Percentiles rank a stretch among this genome's conserved stretches.
Conservation (phyloP, 2,888 invertebrate species). For the Megastigmus dorsalis region DNA sequence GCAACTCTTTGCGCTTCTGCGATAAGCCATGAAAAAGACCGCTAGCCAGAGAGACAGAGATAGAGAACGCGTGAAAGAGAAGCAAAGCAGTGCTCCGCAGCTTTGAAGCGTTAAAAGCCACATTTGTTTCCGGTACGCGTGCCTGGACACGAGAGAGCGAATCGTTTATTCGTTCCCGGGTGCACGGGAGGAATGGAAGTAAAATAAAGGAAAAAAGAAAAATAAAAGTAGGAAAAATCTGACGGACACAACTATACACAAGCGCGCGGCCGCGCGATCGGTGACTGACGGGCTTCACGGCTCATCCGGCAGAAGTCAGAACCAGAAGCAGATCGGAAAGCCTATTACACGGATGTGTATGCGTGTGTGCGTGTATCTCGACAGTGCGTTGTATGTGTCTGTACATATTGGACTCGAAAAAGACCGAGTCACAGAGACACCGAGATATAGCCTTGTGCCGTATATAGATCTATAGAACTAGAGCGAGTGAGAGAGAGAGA, state of each 20-base stretch:
- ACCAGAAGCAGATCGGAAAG: not conserved
- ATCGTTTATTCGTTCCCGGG: too few relatives aligned
- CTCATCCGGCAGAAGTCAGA: slow-evolving; percentile 15
- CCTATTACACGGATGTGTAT: slow-evolving; percentile 7
- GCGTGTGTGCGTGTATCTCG: too few relatives aligned
- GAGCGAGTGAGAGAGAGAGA: not conserved
- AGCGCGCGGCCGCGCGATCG: not conserved
- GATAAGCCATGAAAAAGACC: too few relatives aligned
- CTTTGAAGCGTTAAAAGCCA: too few relatives aligned
- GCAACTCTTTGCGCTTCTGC: too few relatives aligned
- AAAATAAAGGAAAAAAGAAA: too few relatives aligned
- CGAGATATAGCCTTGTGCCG: not conserved
- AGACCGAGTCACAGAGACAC: not conserved
- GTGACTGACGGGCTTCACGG: slow-evolving; percentile 2
- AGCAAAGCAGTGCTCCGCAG: too few relatives aligned
- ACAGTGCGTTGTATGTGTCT: too few relatives aligned
- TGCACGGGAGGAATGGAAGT: too few relatives aligned
- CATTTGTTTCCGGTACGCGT: not conserved
- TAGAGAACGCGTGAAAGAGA: too few relatives aligned
- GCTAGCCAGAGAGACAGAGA: too few relatives aligned
- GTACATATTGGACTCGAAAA: too few relatives aligned
- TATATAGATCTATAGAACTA: not conserved
- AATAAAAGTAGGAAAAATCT: not conserved
- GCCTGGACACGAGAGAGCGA: not conserved
- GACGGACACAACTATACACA: not conserved